Percentiles rank a stretch among this genome's conserved stretches.
Evolutionary conservation across 2,888 invertebrate species (phyloP).

Genomic region (Hofmannophila pseudospretella): DNA sequence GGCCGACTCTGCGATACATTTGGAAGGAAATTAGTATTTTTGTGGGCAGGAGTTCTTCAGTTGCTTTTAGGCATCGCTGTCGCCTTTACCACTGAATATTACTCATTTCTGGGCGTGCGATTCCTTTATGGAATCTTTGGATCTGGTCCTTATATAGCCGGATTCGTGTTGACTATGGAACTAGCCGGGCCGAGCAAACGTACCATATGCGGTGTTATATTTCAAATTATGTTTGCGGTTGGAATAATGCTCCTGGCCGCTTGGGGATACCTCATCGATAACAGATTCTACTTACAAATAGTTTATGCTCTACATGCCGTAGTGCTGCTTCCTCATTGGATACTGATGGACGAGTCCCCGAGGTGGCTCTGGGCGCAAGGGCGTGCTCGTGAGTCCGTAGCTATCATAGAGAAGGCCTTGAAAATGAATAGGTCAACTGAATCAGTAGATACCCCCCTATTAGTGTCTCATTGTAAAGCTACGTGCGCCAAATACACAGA

Average conservation of each 20-base stretch:
- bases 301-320: constrained; percentile 86
- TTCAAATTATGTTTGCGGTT: constrained; percentile 87
- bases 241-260: constrained; percentile 90
- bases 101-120: constrained; percentile 81
- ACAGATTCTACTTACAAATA: constrained; percentile 85
- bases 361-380: constrained; percentile 93
- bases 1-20: constrained; percentile 89
- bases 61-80: constrained; percentile 83
- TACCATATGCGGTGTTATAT: constrained; percentile 88
- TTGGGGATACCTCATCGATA: constrained; percentile 88
- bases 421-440: constrained; percentile 82
- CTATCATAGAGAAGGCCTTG: constrained; percentile 85
- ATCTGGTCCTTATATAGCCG: constrained; percentile 85
- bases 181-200: constrained; percentile 88
- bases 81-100: constrained; percentile 86
- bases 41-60: constrained; percentile 86
- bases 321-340: constrained; percentile 86
- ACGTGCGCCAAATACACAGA: constrained; percentile 64
- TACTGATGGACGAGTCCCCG: constrained; percentile 92
- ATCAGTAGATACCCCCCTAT: constrained; percentile 80
- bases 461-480: constrained; percentile 80
- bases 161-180: constrained; percentile 88
- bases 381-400: constrained; percentile 83
- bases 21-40: constrained; percentile 88
- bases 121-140: constrained; percentile 90